These are phyloP conservation scores for Drepanosiphum platanoidis DNA, from an alignment of 2,888 invertebrate species.

Conservation along the genomic window DNA sequence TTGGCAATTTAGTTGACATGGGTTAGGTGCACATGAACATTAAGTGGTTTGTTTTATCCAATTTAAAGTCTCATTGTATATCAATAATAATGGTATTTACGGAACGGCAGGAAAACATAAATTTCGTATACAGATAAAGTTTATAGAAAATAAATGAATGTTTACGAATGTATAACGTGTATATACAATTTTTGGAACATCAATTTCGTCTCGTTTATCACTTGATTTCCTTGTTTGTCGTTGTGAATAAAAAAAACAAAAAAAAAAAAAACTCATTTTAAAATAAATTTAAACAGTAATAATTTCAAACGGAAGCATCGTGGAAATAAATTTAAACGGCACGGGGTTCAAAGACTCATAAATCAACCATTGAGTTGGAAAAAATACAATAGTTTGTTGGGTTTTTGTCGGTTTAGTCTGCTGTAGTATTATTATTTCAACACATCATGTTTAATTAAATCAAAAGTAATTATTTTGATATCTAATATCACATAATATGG, in stretches of 20 bases:
- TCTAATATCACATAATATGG: too few relatives aligned
- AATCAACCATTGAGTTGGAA: not conserved
- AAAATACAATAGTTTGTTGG: not conserved
- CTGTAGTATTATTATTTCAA: not conserved
- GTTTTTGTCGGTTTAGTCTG: not conserved
- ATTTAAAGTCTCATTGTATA: conserved; percentile 3
- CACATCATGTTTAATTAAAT: too few relatives aligned
- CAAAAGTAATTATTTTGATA: too few relatives aligned
- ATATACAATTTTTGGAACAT: not conserved
- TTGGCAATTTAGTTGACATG: not conserved
- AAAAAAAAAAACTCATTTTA: not conserved
- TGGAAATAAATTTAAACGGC: conserved; percentile 18
- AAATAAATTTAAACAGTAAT: conserved; percentile 13
- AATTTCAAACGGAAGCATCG: not conserved
- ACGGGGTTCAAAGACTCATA: not conserved
- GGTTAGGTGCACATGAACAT: not conserved
- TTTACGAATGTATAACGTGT: not conserved
- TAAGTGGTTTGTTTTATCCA: conserved; percentile 14
- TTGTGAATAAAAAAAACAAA: not conserved
- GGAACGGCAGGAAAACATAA: conserved; percentile 22
- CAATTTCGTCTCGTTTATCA: conserved; percentile 12
- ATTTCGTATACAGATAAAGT: not conserved
- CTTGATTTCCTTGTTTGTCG: not conserved
- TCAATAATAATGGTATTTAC: conserved; percentile 27
- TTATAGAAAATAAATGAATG: conserved; percentile 12